These are phyloP conservation scores for Acholoe squamosa DNA, from an alignment of 2,888 invertebrate genomes.

Conservation along the genomic window DNA sequence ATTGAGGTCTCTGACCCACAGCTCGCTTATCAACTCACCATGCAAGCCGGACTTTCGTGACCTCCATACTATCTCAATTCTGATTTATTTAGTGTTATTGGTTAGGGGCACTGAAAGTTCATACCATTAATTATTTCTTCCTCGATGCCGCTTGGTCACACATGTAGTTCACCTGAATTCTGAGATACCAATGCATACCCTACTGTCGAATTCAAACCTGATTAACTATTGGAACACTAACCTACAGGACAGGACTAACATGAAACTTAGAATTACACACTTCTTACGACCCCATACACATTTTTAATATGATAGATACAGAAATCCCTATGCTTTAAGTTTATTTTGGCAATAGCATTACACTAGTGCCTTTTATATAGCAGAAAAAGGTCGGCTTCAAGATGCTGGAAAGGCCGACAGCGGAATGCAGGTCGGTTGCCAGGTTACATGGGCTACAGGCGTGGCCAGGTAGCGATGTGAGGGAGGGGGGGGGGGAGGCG, in stretches of 20 bases:
- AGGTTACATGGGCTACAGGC: slow-evolving; percentile 15
- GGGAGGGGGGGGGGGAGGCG: not conserved
- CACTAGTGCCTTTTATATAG: not conserved
- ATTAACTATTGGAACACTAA: not conserved
- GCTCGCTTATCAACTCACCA: too few relatives aligned
- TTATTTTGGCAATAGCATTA: slow-evolving; percentile 6
- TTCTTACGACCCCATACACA: too few relatives aligned
- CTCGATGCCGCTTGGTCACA: not conserved
- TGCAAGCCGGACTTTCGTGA: too few relatives aligned
- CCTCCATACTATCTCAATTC: too few relatives aligned
- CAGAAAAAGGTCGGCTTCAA: slow-evolving; percentile 35
- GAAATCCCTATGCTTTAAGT: not conserved
- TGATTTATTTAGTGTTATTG: too few relatives aligned
- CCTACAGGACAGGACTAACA: not conserved
- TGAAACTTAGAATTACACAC: not conserved
- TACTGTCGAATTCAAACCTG: not conserved
- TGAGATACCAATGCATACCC: not conserved
- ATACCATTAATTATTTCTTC: too few relatives aligned
- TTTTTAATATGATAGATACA: too few relatives aligned
- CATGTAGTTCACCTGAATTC: not conserved
- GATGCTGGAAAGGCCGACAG: slow-evolving; percentile 4
- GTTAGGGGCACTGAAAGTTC: too few relatives aligned
- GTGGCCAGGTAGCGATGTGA: not conserved
- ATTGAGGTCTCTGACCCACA: too few relatives aligned
- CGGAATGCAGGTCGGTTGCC: slow-evolving; percentile 51